These are phyloP conservation scores for Geococcyx californianus DNA, from an alignment of 2,113 vertebrate species.

Conservation along the genomic window DNA sequence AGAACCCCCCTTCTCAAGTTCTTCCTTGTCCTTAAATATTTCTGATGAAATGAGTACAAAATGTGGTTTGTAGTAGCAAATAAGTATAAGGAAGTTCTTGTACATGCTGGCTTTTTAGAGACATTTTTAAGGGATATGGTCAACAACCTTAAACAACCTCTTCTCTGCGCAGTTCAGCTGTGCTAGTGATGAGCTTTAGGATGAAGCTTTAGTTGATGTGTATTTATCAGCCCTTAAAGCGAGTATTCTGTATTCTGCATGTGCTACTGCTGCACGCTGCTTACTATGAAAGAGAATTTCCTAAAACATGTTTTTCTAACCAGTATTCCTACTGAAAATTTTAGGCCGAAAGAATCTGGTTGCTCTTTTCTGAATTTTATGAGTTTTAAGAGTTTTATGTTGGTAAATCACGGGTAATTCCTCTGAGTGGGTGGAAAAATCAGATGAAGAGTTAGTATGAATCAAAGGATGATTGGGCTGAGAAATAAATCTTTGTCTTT, in stretches of 20 bases:
- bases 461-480: background rate
- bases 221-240: background rate
- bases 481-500: background rate
- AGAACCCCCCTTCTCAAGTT: background rate
- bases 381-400: background rate
- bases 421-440: background rate
- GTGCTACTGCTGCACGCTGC: background rate
- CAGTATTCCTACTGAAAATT: background rate
- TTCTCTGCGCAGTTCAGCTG: background rate
- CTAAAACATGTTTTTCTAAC: background rate
- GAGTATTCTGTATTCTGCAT: background rate
- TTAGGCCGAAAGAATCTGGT: background rate
- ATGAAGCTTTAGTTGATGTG: rapidly evolving
- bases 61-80: background rate
- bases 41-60: background rate
- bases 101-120: background rate
- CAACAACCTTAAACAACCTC: background rate
- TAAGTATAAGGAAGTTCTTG: background rate
- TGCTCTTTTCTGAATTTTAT: background rate
- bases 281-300: background rate
- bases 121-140: background rate
- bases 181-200: background rate
- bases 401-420: background rate
- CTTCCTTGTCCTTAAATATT: background rate
- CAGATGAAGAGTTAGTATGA: background rate